A percentile compares a stretch with the other conserved stretches of the same genome.
These are phyloP conservation scores for Peromyscus californicus DNA, from an alignment of 2,113 vertebrate genomes.

Conservation along the genomic window DNA sequence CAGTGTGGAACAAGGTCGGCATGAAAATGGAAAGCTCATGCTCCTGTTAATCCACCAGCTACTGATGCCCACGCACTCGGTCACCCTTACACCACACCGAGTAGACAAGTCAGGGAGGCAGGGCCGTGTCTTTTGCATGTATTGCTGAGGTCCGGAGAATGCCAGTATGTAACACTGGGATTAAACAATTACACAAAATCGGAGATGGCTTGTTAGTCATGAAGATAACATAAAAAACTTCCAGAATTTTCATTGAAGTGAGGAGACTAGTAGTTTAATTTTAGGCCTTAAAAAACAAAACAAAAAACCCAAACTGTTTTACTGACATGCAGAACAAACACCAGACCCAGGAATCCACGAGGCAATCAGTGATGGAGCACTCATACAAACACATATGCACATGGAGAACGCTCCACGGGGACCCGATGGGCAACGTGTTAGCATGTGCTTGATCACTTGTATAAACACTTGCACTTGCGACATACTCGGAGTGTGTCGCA, in stretches of 20 bases:
- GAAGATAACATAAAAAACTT: constrained; percentile 66
- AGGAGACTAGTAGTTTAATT: constrained; percentile 82
- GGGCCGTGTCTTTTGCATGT: constrained; percentile 70
- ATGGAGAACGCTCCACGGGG: constrained; percentile 75
- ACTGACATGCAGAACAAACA: constrained; percentile 88
- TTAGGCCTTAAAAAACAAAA: constrained; percentile 75
- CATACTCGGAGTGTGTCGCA: constrained; percentile 78
- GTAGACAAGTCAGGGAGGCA: constrained; percentile 56
- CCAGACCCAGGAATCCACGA: constrained; percentile 84
- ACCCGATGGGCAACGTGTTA: constrained; percentile 80
- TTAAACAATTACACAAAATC: constrained; percentile 64
- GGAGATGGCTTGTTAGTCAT: constrained; percentile 69
- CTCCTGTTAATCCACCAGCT: constrained; percentile 85
- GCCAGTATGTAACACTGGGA: constrained; percentile 39
- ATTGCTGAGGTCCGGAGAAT: constrained; percentile 46
- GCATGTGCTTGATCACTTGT: constrained; percentile 82
- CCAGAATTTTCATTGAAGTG: constrained; percentile 63
- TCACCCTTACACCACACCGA: constrained; percentile 77
- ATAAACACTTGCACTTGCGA: constrained; percentile 74
- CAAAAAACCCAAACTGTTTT: constrained; percentile 54
- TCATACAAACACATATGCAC: constrained; percentile 84
- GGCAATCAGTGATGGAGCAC: constrained; percentile 80
- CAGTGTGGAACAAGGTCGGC: constrained; percentile 87
- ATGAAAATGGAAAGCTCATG: constrained; percentile 90
- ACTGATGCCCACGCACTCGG: constrained; percentile 82